Evolutionary conservation across 2,888 invertebrate species (phyloP), one percentile per base, ranked within the genome.

Genomic region (Epistrophella euchroma): DNA sequence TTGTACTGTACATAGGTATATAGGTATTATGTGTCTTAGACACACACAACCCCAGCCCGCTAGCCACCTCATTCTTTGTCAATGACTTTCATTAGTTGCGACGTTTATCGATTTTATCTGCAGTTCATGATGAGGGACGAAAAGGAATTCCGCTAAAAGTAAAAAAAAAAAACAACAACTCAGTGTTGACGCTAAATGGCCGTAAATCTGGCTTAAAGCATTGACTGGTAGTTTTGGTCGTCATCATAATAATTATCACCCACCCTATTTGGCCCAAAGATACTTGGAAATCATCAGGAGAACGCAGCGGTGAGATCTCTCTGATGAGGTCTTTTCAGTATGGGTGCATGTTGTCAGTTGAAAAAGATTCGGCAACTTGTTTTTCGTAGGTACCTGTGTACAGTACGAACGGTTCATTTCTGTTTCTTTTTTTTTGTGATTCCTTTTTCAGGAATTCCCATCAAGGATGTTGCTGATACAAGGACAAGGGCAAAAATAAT

Each of bases 81-180:
- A 81, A 80, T 85, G 85, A 85, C 85, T 85, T 85, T 85, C 85
- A 85, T 85, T 85, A 85, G 85, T 77, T 85, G 76, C 81, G 85
- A 81, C 81, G 80, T 68, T 81, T 85, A 85, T 85, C 80, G 85
- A 85, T 85, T 85, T 58, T 76, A 52, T 45, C 37, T 58, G 11
- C 15, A 75, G 32, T 73, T 50, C 32, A 25, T 47, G 60, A 45
- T 43, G 55, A 71, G 19, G 64, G 43, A 28, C 62, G 52, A 45
- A n/a, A n/a, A 22, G 64, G 28, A 64, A 9, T 32, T 17, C 35
- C 43, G 43, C 25, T 17, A 1, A 10, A 37, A 60, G 28, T 17
- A 13, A 37, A 6, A n/a, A 11, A 22, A 40, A 40, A 35, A 58
- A 13, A 50, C 35, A 22, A 28, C 32, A 32, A 58, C 28, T 28